Base-by-base conservation (phyloP, 2,888 invertebrate species). In the Tolmerus cingulatus region DNA sequence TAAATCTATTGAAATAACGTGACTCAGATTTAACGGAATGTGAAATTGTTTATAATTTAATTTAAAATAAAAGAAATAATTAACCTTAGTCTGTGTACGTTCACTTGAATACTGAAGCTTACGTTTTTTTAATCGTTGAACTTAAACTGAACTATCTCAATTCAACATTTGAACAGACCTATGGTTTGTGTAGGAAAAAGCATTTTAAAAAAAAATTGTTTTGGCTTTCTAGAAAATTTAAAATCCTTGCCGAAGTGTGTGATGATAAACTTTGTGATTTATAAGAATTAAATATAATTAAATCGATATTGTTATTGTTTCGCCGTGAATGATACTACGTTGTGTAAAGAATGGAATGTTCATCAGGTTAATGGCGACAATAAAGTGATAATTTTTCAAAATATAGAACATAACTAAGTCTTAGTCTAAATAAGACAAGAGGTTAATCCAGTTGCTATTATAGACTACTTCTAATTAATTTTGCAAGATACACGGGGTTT, bases 401-500 rank as follows among this genome's bases (percentile, higher is more conserved):
- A 40, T 66, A 66, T 66, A 78, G 9, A 78, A 78, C 23, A 81
- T 79, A 19, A 9, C 46, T 46, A 46, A 79, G n/a, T 30, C 51
- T 79, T 27, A 79, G 16, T 46, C 79, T 79, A 43, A 23, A 30
- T 79, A 43, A 23, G 46, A 46, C 51, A 55, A 43, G 46, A 81
- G 51, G 27, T 27, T 55, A 30, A 81, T 51, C 55, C 27, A 51
- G 27, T 81, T n/a, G 30, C 55, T 14, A 43, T 81, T 7, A 55
- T 55, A 51, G 51, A 81, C 27, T 81, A 81, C 16, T 46, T 81
- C 81, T 81, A 81, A 23, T 81, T 51, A 81, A 55, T 81, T 43
- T 55, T 51, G 81, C 51, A 81, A 81, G 81, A 81, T 81, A 30
- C 55, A 51, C 27, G 57, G 82, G 82, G 34, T 82, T 82, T 37